Base-by-base conservation (phyloP, 2,888 invertebrate genomes). In the Coelinius sp. region DNA sequence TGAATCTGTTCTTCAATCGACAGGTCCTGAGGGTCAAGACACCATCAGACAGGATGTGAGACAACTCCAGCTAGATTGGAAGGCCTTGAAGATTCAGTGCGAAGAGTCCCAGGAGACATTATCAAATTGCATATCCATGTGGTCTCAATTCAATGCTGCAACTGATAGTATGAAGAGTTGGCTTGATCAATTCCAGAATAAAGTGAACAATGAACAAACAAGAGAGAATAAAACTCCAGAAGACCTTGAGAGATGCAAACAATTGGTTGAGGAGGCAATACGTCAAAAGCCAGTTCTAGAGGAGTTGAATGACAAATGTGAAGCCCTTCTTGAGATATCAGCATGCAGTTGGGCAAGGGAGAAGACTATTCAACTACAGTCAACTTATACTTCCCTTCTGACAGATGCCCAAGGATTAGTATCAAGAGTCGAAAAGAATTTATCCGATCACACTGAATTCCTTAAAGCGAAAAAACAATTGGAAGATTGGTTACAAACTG, bases 361-460 rank as follows among this genome's bases (percentile, higher is more conserved):
- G 83, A 94, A 95, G 86, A 95, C 95, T 2, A 94, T 96, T 0
- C 94, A 94, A 81, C 88, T 95, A 0, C 96, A 97, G 88, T 93
- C 94, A 1, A 92, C 92, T 71, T 97, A 96, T 83, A 94, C 95
- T 0, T 92, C 93, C 76, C 86, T 96, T 12, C 86, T 96, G 27
- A 94, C 95, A 0, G 92, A 92, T 75, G 93, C 94, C 27, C 96
- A 97, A 89, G 93, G 92, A 71, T 89, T 96, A 46, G 94, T 96
- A 20, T 93, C 95, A 0, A 94, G 94, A 84, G 93, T 97, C 10
- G 96, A 97, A 85, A 96, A 96, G 89, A 96, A 95, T 86, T 89
- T 97, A 0, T 94, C 95, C 0, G 97, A 97, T 85, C 96, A 97
- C 83, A 95, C 95, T 0, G 96, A 97, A 84, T 97, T 97, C 86